Base-by-base conservation (phyloP, 2,888 invertebrate species). In the Campoletis raptor region DNA sequence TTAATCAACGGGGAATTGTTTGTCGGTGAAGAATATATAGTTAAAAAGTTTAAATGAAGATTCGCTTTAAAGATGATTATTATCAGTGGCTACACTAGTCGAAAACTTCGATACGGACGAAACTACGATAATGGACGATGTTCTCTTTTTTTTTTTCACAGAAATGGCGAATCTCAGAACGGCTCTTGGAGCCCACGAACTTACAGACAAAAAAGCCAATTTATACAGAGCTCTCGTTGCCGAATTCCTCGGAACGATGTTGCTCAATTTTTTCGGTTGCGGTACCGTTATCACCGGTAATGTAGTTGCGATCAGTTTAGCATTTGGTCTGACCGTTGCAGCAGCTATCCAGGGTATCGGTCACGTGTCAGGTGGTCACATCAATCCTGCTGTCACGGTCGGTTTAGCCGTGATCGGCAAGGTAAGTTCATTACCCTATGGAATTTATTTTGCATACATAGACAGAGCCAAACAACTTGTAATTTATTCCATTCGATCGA, bases 351-450 rank as follows among this genome's bases (percentile, higher is more conserved):
- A 98, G 94, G 97, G 97, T 76, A 96, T 98, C 90, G 98, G 98
- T 5, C 98, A 98, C 94, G 96, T 98, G 78, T 98, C 98, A 83
- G 98, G 98, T 2, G 98, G 98, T 12, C 98, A 98, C 94, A 95
- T 99, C 86, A 99, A 99, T 95, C 99, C 99, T 1, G 98, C 99
- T 0, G 98, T 99, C 64, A 98, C 98, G 6, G 94, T 96, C 24
- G 98, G 97, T 1, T 96, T 98, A 95, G 95, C 98, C 79, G 96
- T 97, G 15, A 96, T 97, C 10, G 98, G 98, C 10, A 97, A 97
- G 91, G 97, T 94, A 89, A 87, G 80, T 82, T 70, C 8, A 52
- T 64, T 48, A 77, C 37, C 52, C 36, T 54, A 76, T 45, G 52
- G 18, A 67, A 36, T 37, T 30, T 57, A 24, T 54, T 69, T 79